Percentiles rank a stretch among this genome's conserved stretches.
phyloP scores from a whole-genome alignment of 2,113 vertebrate genomes.

The Brienomyrus brachyistius region DNA sequence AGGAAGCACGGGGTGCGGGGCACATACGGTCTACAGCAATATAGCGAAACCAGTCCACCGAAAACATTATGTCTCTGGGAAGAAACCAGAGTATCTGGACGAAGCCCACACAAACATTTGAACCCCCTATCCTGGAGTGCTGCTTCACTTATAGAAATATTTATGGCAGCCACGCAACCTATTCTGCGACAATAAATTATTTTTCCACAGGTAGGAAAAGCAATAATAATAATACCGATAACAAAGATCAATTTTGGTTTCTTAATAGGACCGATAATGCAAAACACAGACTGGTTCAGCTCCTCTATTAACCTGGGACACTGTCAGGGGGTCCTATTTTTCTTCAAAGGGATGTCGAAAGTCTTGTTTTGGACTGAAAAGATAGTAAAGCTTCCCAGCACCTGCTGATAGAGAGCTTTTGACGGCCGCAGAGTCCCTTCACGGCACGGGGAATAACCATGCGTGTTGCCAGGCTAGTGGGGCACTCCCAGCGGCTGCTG shows the following conservation, averaged over 20 bases:
- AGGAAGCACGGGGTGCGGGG: background rate
- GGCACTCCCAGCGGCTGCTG: background rate
- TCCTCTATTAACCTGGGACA: constrained; percentile 20
- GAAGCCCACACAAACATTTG: background rate
- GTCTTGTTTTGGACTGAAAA: constrained; percentile 31
- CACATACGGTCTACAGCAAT: background rate
- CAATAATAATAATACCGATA: background rate
- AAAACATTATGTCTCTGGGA: background rate
- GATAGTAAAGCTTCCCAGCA: constrained; percentile 20
- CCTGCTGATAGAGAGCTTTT: constrained; percentile 15
- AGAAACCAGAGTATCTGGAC: background rate
- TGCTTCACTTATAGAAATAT: background rate
- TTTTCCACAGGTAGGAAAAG: background rate
- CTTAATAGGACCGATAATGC: background rate
- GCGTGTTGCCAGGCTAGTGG: background rate
- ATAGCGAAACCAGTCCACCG: background rate
- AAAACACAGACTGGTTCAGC: constrained; percentile 26
- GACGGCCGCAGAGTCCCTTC: constrained; percentile 17
- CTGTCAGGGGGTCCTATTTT: background rate
- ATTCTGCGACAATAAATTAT: background rate
- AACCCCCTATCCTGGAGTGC: background rate
- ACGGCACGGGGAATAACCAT: background rate
- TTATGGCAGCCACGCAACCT: background rate
- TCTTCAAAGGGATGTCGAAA: constrained; percentile 31
- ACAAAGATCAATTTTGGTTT: background rate